Evolutionary conservation across 2,797 vertebrate species (phyloP).

Genomic region (Rhinogobio ventralis): DNA sequence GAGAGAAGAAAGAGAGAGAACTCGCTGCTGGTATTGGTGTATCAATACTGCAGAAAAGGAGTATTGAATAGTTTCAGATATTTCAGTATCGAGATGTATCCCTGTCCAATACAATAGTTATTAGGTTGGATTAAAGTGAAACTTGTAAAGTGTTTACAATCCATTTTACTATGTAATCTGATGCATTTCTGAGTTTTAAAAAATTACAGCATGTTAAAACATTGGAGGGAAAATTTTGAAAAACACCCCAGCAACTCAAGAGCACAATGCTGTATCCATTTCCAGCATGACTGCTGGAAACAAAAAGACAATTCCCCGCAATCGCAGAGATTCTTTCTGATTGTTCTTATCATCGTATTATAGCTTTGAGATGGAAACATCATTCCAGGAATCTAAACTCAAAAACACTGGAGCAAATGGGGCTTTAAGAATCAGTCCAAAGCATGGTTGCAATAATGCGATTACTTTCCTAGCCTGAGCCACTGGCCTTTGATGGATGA

Average conservation of each 20-base stretch:
- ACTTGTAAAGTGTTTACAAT: not conserved
- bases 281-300: not conserved
- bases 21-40: not conserved
- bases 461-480: slow-evolving; percentile 44
- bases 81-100: not conserved
- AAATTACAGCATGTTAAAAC: not conserved
- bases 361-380: slow-evolving; percentile 29
- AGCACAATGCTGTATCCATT: not conserved
- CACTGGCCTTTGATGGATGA: slow-evolving; percentile 36
- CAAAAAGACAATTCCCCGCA: not conserved
- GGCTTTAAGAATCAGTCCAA: slow-evolving; percentile 14
- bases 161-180: not conserved
- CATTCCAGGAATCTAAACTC: slow-evolving; percentile 22
- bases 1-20: not conserved
- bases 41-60: not conserved
- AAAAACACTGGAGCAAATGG: slow-evolving; percentile 29
- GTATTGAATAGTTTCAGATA: not conserved
- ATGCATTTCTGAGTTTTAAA: not conserved
- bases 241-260: not conserved
- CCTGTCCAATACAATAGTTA: not conserved
- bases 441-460: slow-evolving; percentile 26
- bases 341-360: slow-evolving; percentile 14
- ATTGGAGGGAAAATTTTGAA: not conserved
- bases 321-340: not conserved
- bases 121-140: not conserved